Percentiles rank a stretch among this genome's conserved stretches.
phyloP scores from a whole-genome alignment of 2,113 vertebrate genomes.

The Eretmochelys imbricata region DNA sequence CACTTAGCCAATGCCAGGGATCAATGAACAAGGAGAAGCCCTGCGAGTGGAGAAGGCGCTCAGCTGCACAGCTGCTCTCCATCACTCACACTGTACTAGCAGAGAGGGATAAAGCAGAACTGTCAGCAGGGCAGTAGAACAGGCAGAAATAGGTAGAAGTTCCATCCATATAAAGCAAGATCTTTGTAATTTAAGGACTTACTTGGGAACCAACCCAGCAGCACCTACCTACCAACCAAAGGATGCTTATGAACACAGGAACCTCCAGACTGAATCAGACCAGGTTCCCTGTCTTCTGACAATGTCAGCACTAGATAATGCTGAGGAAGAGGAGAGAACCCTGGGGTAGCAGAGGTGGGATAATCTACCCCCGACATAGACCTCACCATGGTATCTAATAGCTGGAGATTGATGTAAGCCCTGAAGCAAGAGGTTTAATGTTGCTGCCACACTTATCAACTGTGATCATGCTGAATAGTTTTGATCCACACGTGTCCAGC shows the following conservation, averaged over 20 bases:
- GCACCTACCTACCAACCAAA: neutral
- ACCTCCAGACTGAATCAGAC: too few relatives aligned
- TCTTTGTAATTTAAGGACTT: fast-evolving
- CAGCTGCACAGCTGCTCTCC: fast-evolving
- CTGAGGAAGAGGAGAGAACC: too few relatives aligned
- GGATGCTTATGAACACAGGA: neutral
- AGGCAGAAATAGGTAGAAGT: neutral
- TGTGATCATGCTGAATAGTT: too few relatives aligned
- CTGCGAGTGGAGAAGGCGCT: neutral
- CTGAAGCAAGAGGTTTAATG: neutral
- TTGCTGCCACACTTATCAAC: too few relatives aligned
- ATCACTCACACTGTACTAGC: too few relatives aligned
- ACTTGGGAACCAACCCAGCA: neutral
- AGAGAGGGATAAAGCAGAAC: neutral
- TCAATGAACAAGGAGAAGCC: neutral
- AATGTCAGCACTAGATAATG: neutral
- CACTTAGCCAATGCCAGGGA: too few relatives aligned
- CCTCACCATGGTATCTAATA: neutral
- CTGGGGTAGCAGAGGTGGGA: neutral
- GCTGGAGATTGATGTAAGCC: neutral
- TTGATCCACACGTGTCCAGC: too few relatives aligned
- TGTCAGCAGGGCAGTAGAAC: neutral
- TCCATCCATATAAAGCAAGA: neutral
- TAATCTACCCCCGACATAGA: neutral
- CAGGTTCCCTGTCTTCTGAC: too few relatives aligned